Percentiles rank a stretch among this genome's conserved stretches.
Evolutionary conservation across 2,113 vertebrate genomes (phyloP).

Genomic region (Phycodurus eques): DNA sequence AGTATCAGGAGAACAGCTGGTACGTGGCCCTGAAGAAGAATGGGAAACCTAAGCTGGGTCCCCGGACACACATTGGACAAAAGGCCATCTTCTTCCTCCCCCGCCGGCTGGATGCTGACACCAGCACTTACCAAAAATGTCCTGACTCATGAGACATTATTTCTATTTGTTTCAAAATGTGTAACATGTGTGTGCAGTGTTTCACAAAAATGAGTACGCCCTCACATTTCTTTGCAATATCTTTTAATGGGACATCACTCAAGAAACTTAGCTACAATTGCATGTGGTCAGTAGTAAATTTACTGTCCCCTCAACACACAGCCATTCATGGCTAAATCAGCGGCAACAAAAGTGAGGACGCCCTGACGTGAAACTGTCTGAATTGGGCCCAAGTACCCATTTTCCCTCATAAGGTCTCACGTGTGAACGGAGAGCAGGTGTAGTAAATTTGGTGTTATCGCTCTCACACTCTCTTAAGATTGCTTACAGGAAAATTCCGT

Average conservation of each 20-base stretch:
- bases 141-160: too few species aligned
- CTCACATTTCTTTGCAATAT: neutral
- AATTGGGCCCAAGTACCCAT: neutral
- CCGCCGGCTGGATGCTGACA: constrained; percentile 62
- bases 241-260: neutral
- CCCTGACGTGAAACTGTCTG: neutral
- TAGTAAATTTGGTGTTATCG: neutral
- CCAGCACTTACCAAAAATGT: too few species aligned
- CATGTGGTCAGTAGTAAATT: neutral
- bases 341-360: neutral
- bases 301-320: neutral
- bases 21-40: constrained; percentile 94
- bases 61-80: constrained; percentile 87
- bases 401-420: too few species aligned
- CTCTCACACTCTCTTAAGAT: neutral
- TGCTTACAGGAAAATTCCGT: neutral
- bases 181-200: neutral
- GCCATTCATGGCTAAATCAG: neutral
- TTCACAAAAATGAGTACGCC: neutral
- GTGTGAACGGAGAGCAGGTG: too few species aligned
- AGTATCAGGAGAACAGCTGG: constrained; percentile 81
- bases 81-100: constrained; percentile 92
- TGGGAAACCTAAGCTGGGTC: constrained; percentile 82
- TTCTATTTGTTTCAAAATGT: too few species aligned
- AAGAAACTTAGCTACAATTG: neutral